Conservation (phyloP, 2,113 vertebrate species). For the Oreocharis arfaki region DNA sequence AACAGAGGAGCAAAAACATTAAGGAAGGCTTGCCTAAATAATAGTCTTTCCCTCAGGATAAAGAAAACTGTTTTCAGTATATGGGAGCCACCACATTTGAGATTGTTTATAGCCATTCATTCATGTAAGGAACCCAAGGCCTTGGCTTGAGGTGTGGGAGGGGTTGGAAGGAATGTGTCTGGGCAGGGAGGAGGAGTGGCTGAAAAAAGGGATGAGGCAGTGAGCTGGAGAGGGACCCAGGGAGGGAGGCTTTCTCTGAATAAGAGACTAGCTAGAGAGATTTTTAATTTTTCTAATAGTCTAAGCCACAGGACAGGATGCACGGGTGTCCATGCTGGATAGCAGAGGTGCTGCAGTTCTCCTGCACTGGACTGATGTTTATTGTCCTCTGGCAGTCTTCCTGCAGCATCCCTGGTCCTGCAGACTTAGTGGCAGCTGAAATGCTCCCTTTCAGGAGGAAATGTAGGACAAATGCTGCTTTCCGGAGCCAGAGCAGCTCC, state of each 20-base stretch:
- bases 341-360: neutral
- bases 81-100: neutral
- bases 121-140: neutral
- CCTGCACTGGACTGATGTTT: neutral
- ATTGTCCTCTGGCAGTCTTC: neutral
- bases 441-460: neutral
- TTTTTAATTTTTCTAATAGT: neutral
- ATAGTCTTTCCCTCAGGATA: neutral
- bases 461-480: neutral
- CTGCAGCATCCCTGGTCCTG: neutral
- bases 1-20: slow-evolving; percentile 25
- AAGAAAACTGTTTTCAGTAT: neutral
- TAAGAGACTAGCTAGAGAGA: neutral
- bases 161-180: neutral
- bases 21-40: neutral
- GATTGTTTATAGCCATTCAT: neutral
- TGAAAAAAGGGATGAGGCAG: neutral
- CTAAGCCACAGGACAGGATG: neutral
- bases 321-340: neutral
- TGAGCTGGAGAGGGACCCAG: neutral
- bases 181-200: neutral
- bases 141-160: neutral
- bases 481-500: neutral
- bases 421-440: neutral
- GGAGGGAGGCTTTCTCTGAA: neutral